A percentile compares a stretch with the other conserved stretches of the same genome.
These are phyloP conservation scores for Lacerta viridis DNA, from an alignment of 2,797 vertebrate species.

Conservation along the genomic window DNA sequence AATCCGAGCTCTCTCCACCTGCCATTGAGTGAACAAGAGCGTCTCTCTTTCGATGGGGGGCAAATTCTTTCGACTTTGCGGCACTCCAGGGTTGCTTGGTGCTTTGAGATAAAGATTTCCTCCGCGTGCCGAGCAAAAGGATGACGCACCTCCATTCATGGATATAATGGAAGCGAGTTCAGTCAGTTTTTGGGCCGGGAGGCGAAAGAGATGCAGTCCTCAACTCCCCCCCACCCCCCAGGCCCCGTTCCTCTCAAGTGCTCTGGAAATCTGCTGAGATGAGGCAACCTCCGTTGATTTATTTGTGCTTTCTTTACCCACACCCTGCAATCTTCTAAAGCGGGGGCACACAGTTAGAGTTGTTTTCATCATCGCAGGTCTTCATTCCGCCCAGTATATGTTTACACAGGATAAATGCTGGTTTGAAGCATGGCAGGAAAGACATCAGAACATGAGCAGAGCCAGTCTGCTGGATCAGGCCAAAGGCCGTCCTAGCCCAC, in stretches of 20 bases:
- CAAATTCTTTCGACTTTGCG: not conserved
- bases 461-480: no score
- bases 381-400: not conserved
- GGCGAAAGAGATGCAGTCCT: fast-evolving
- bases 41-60: not conserved
- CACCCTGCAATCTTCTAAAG: not conserved
- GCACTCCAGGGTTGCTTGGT: not conserved
- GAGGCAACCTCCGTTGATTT: not conserved
- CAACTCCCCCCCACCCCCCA: no score
- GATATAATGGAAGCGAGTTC: not conserved
- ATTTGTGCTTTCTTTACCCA: not conserved
- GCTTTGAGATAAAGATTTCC: conserved; percentile 3
- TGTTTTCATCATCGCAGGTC: not conserved
- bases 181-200: not conserved
- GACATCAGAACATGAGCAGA: not conserved
- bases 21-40: fast-evolving
- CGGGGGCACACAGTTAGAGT: not conserved
- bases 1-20: conserved; percentile 42
- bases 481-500: no score
- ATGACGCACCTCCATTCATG: fast-evolving
- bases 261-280: fast-evolving
- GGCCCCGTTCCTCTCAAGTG: not conserved
- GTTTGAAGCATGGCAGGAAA: not conserved
- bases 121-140: not conserved
- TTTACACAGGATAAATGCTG: not conserved